These are phyloP conservation scores for Mormyrus hasselquistii DNA, from an alignment of 2,797 vertebrate genomes.

Conservation along the genomic window DNA sequence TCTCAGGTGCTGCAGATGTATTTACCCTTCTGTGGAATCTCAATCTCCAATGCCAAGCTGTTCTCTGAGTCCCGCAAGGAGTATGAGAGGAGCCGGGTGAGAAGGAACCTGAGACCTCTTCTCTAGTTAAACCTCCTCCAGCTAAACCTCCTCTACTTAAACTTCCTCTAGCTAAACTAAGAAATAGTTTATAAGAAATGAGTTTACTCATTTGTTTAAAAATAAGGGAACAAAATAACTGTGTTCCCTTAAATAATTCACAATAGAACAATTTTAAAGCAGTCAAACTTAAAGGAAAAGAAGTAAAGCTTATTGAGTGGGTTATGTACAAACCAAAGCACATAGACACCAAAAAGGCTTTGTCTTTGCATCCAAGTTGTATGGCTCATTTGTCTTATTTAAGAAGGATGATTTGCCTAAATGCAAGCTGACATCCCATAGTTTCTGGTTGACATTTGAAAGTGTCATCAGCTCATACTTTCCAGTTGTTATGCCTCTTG, in stretches of 20 bases:
- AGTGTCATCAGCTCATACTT: background rate
- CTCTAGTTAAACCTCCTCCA: background rate
- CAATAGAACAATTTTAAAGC: background rate
- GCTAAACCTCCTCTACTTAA: background rate
- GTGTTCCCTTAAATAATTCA: background rate
- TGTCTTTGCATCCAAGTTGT: background rate
- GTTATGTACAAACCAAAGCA: background rate
- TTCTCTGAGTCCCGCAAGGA: conserved; percentile 70
- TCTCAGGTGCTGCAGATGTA: conserved; percentile 67
- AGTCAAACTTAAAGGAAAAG: background rate
- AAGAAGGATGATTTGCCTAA: background rate
- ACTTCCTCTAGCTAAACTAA: background rate
- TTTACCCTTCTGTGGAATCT: conserved; percentile 66
- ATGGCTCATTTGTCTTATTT: background rate
- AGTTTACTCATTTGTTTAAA: background rate
- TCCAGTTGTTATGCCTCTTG: background rate
- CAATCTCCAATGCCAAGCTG: conserved; percentile 66
- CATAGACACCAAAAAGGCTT: background rate
- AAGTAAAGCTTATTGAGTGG: background rate
- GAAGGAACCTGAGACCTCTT: background rate
- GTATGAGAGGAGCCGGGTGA: conserved; percentile 67
- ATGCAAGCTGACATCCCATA: background rate
- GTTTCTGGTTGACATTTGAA: background rate
- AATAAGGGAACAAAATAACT: background rate
- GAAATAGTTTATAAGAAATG: too few species aligned